Base-by-base conservation (phyloP, 2,113 vertebrate genomes). In the Engraulis encrasicolus region DNA sequence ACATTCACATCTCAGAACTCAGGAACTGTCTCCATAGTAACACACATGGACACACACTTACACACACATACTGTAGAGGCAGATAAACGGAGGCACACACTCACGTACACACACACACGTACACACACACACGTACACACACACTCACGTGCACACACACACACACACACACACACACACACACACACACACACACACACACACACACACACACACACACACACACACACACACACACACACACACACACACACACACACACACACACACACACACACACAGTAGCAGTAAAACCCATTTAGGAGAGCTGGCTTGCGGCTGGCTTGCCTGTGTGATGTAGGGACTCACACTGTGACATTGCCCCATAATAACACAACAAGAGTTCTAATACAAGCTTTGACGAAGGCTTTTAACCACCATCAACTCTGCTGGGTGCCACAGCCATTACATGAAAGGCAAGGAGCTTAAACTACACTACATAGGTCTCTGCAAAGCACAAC, bases 391-490 rank as follows among this genome's bases (percentile, higher is more conserved):
- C 66, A 74, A 18, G 66, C 23, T 74, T 15, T 31, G 34, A 74
- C 31, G 34, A 9, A 74, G 82, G 80, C 40, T 23, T 48, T 81
- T 78, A 85, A 81, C 74, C 79, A 77, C 84, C 82, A 87, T 84
- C 52, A 83, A 50, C 78, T 89, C 80, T 79, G 66, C 74, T 49
- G 48, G 38, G n/a, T 83, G 83, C 6, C 61, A 84, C 17, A 82
- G 49, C 54, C 52, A 48, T 20, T 9, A 58, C 82, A 37, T 66
- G 66, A 20, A 77, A 52, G 40, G 2, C n/a, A n/a, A n/a, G 84
- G 84, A 6, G 79, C 37, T 78, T 80, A 89, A 31, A 74, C 66
- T 34, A 34, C 66, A 74, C 34, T 2, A 12, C 27, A 31, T n/a
- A 17, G 66, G 66, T 23, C 15, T 74, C 31, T 31, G 17, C 1